phyloP scores from a whole-genome alignment of 2,797 vertebrate species.

The Sarcophilus harrisii region DNA sequence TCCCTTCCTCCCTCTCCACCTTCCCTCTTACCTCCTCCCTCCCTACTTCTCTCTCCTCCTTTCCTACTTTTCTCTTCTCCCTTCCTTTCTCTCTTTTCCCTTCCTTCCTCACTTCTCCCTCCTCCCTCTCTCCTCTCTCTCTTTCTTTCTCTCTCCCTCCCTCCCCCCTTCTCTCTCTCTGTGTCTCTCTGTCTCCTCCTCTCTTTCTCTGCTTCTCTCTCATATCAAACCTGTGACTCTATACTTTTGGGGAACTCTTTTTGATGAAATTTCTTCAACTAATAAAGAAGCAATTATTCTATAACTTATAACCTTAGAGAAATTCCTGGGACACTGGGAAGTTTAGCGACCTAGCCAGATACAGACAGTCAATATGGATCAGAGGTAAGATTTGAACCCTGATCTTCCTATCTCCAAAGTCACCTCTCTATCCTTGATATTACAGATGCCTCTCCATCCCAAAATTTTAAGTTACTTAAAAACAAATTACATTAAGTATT shows the following conservation, averaged over 20 bases:
- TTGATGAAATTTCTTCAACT: neutral
- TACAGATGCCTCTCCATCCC: neutral
- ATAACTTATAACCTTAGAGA: neutral
- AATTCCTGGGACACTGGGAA: neutral
- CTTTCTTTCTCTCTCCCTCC: rapidly evolving
- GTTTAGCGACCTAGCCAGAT: neutral
- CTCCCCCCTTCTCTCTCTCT: neutral
- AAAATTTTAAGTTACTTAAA: neutral
- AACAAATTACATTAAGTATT: neutral
- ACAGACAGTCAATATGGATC: neutral
- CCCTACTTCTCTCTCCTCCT: neutral
- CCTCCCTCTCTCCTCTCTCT: too few species aligned
- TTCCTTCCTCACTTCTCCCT: neutral
- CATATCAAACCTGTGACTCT: neutral
- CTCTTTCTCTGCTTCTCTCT: neutral
- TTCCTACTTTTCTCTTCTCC: neutral
- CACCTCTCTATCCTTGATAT: neutral
- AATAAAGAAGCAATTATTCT: neutral
- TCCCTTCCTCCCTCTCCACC: neutral
- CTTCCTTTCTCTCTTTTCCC: neutral
- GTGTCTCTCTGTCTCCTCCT: neutral
- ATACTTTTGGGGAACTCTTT: neutral
- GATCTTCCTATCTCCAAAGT: neutral
- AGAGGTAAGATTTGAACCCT: neutral
- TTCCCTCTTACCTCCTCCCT: neutral